A percentile compares a stretch with the other conserved stretches of the same genome.
phyloP scores from a whole-genome alignment of 2,113 vertebrate species.

The Sprattus sprattus region DNA sequence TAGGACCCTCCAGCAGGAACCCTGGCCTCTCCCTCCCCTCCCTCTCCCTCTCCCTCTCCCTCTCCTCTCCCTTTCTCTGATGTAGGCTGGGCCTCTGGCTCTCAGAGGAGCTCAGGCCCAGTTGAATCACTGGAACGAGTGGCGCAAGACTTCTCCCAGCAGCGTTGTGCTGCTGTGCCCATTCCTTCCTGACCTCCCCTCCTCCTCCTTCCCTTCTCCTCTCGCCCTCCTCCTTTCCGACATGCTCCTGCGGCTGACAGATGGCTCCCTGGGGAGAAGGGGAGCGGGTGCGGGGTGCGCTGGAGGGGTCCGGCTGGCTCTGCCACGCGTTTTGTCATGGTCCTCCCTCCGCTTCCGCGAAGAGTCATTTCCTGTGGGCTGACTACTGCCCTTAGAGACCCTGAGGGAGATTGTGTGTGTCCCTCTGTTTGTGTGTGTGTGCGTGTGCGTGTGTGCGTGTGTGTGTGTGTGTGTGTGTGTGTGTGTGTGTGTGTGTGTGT shows the following conservation, averaged over 20 bases:
- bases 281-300: not conserved
- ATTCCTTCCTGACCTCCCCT: not conserved
- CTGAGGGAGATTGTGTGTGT: not conserved
- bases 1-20: not conserved
- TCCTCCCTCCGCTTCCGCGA: constrained; percentile 1
- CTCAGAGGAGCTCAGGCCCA: not conserved
- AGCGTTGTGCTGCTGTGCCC: not conserved
- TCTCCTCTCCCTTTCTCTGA: not conserved
- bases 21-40: constrained; percentile 23
- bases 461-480: constrained; percentile 13
- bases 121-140: constrained; percentile 7
- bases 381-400: not conserved
- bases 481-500: not conserved
- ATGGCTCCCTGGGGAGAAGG: not conserved
- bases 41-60: not conserved
- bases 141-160: not conserved
- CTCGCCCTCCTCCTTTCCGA: not conserved
- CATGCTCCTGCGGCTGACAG: not conserved
- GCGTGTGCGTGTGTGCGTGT: constrained; percentile 30
- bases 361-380: constrained; percentile 9
- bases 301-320: not conserved
- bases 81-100: too few relatives aligned
- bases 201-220: not conserved
- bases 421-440: constrained; percentile 34
- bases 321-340: not conserved